phyloP scores from a whole-genome alignment of 2,888 invertebrate species.

The Phasia obesa region DNA sequence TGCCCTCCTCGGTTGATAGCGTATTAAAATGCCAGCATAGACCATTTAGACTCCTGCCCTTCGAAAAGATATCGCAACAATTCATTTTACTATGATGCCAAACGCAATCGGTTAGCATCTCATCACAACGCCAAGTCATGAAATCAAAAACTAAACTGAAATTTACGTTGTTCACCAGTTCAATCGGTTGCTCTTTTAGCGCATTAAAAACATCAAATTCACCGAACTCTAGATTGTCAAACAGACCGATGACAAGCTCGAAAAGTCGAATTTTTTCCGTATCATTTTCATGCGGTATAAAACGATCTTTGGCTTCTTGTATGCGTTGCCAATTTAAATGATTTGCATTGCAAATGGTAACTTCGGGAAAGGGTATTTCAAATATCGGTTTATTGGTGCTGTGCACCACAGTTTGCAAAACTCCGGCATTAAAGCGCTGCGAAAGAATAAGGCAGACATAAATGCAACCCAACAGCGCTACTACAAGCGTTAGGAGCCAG shows the following conservation, averaged over 20 bases:
- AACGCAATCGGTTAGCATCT: slow-evolving; percentile 80
- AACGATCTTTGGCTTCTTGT: slow-evolving; percentile 75
- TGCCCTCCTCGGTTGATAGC: slow-evolving; percentile 76
- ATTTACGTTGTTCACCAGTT: slow-evolving; percentile 77
- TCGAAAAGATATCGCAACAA: slow-evolving; percentile 83
- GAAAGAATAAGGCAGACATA: slow-evolving; percentile 79
- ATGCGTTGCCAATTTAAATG: slow-evolving; percentile 80
- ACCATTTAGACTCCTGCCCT: slow-evolving; percentile 82
- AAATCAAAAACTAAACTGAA: slow-evolving; percentile 78
- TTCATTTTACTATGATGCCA: slow-evolving; percentile 81
- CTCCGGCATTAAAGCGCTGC: slow-evolving; percentile 77
- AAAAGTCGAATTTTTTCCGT: slow-evolving; percentile 74
- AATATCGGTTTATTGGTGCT: slow-evolving; percentile 79
- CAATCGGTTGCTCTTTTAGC: slow-evolving; percentile 73
- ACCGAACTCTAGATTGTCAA: slow-evolving; percentile 78
- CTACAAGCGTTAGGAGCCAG: slow-evolving; percentile 77
- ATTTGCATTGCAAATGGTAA: slow-evolving; percentile 81
- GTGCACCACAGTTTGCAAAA: slow-evolving; percentile 80
- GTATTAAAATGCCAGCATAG: slow-evolving; percentile 83
- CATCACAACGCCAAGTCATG: slow-evolving; percentile 82
- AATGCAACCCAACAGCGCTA: slow-evolving; percentile 78
- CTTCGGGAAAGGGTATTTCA: slow-evolving; percentile 79
- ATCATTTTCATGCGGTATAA: slow-evolving; percentile 74
- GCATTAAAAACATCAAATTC: slow-evolving; percentile 76
- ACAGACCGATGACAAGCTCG: slow-evolving; percentile 75